Percentiles rank a stretch among this genome's conserved stretches.
Evolutionary conservation across 2,113 vertebrate species (phyloP).

Genomic region (Cryptomyrus ogoouensis): DNA sequence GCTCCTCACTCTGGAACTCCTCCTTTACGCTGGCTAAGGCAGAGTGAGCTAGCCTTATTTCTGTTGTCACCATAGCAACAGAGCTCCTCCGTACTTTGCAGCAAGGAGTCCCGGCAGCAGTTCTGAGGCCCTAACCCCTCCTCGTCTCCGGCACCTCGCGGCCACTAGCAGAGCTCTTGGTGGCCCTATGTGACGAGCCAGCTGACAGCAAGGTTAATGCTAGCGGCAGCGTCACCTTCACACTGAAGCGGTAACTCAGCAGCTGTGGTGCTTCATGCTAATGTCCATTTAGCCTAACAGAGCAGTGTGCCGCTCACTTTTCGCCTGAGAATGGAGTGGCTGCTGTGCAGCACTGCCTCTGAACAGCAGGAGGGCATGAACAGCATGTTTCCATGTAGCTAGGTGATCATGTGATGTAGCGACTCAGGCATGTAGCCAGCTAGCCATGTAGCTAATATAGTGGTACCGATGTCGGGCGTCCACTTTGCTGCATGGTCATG

Average conservation of each 20-base stretch:
- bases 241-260: neutral
- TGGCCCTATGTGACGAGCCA: neutral
- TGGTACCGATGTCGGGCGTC: neutral
- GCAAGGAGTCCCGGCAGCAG: neutral
- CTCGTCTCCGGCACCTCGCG: neutral
- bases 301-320: neutral
- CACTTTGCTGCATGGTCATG: neutral
- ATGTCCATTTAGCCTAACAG: neutral
- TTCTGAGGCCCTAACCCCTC: neutral
- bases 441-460: neutral
- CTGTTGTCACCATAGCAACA: constrained; percentile 6
- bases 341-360: neutral
- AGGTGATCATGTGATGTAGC: neutral
- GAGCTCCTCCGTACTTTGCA: neutral
- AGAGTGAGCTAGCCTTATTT: neutral
- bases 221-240: neutral
- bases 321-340: neutral
- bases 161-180: neutral
- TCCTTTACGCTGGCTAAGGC: neutral
- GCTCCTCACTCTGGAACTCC: neutral
- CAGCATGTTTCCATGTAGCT: neutral
- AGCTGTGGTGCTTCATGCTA: neutral
- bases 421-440: neutral
- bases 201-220: neutral
- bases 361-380: neutral